Evolutionary conservation across 2,888 invertebrate genomes (phyloP).

Genomic region (Nephrotoma appendiculata): DNA sequence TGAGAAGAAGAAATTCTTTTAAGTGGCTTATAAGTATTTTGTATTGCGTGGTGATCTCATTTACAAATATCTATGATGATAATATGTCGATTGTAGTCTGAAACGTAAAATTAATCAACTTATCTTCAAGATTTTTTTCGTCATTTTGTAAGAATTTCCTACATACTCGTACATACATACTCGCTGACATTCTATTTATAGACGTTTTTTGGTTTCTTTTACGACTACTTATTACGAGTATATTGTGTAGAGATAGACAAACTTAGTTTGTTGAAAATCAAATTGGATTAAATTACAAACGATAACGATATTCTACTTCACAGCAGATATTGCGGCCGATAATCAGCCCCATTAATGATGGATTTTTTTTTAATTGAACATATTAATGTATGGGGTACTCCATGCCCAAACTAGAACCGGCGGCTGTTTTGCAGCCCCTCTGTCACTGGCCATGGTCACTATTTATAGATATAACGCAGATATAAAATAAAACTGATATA

Average conservation of each 20-base stretch:
- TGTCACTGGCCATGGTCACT: too few species aligned
- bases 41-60: not conserved
- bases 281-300: not conserved
- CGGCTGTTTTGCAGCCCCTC: too few species aligned
- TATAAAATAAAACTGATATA: too few species aligned
- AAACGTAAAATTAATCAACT: not conserved
- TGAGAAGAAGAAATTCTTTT: too few species aligned
- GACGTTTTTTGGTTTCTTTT: not conserved
- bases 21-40: not conserved
- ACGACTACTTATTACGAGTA: not conserved
- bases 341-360: too few species aligned
- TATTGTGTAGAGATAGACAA: not conserved
- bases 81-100: not conserved
- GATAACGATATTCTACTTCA: not conserved
- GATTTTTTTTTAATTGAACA: too few species aligned
- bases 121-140: not conserved
- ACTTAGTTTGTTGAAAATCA: not conserved
- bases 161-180: not conserved
- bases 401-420: too few species aligned
- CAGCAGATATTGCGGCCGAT: too few species aligned
- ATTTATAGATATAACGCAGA: too few species aligned
- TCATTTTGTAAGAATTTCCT: not conserved
- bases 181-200: not conserved
- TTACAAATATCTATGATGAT: not conserved
- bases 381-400: too few species aligned